Conservation (phyloP, 2,113 vertebrate genomes). For the Puntigrus tetrazona region DNA sequence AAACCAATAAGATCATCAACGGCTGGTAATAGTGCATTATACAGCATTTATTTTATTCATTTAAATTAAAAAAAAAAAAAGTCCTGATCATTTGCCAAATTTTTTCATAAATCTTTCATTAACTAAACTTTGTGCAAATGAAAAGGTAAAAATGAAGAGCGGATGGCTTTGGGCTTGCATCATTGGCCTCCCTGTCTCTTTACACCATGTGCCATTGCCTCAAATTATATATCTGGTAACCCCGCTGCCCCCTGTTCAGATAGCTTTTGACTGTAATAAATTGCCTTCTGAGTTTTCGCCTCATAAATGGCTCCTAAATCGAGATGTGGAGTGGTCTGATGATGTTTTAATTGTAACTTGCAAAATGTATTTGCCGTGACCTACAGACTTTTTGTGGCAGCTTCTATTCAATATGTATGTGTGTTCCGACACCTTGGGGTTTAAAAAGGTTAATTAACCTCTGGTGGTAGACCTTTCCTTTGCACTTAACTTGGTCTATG, state of each 20-base stretch:
- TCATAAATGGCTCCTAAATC: slow-evolving; percentile 74
- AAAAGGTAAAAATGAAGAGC: slow-evolving; percentile 41
- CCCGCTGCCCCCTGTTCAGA: slow-evolving; percentile 65
- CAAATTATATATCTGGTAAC: slow-evolving; percentile 75
- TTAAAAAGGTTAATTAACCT: slow-evolving; percentile 94
- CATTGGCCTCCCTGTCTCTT: slow-evolving; percentile 61
- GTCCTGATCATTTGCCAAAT: background rate
- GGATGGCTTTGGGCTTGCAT: slow-evolving; percentile 55
- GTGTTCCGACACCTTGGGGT: slow-evolving; percentile 78
- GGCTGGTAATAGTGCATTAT: background rate
- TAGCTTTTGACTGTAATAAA: slow-evolving; percentile 74
- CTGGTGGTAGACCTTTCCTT: slow-evolving; percentile 89
- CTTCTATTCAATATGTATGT: slow-evolving; percentile 83
- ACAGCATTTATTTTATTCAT: background rate
- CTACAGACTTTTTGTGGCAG: slow-evolving; percentile 77
- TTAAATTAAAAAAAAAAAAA: background rate
- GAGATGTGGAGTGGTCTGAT: slow-evolving; percentile 72
- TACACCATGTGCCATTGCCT: slow-evolving; percentile 64
- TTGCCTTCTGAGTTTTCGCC: slow-evolving; percentile 70
- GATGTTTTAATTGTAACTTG: slow-evolving; percentile 78
- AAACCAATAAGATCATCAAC: background rate
- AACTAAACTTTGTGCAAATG: slow-evolving; percentile 33
- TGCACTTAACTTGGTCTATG: slow-evolving; percentile 88
- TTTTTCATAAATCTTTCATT: background rate
- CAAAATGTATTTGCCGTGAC: slow-evolving; percentile 77